A percentile compares a stretch with the other conserved stretches of the same genome.
phyloP scores from a whole-genome alignment of 2,113 vertebrate genomes.

The Leuciscus idus region DNA sequence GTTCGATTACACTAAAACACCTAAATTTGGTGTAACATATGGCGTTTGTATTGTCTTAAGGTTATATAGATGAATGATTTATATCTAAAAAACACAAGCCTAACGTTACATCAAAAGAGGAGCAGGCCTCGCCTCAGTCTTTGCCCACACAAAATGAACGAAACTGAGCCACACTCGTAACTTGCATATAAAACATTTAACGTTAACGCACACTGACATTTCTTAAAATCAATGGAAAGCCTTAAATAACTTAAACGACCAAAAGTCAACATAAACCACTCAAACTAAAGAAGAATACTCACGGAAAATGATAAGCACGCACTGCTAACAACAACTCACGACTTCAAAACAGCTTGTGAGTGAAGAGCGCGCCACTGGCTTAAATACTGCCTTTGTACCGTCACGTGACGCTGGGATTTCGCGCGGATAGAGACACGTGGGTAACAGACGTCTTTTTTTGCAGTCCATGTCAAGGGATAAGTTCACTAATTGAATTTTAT shows the following conservation, averaged over 20 bases:
- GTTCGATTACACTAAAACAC: no score
- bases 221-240: neutral
- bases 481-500: neutral
- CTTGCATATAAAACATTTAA: neutral
- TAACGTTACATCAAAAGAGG: neutral
- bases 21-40: no score
- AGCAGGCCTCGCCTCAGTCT: neutral
- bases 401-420: constrained; percentile 61
- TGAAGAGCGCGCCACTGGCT: constrained; percentile 71
- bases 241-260: neutral
- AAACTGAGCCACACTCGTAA: neutral
- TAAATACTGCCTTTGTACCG: constrained; percentile 65
- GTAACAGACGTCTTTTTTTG: no score
- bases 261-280: neutral
- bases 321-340: accelerated
- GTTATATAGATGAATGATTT: no score
- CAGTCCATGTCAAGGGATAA: neutral
- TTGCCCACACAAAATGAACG: neutral
- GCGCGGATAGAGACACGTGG: neutral
- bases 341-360: no score
- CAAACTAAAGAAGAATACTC: neutral
- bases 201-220: neutral
- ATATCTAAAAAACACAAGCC: neutral
- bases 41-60: no score
- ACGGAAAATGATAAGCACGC: neutral